Conservation (phyloP, 2,888 invertebrate genomes). For the Sinopyrophorus schimmeli region DNA sequence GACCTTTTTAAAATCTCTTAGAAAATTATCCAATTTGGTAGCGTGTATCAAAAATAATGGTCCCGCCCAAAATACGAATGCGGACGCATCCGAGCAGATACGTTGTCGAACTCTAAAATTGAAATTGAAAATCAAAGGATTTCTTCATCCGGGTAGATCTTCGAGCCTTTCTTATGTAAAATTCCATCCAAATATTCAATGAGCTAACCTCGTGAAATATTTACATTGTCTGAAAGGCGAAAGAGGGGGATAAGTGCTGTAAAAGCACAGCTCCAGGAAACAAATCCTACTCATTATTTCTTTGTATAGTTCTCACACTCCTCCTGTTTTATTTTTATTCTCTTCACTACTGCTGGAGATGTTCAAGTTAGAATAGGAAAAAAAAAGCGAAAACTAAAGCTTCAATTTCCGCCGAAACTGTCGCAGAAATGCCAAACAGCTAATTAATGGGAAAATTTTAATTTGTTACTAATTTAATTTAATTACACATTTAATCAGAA, state of each 20-base stretch:
- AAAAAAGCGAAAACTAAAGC: too few species aligned
- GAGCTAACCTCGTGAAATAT: constrained; percentile 28
- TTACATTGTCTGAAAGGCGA: constrained; percentile 26
- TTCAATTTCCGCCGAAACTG: too few species aligned
- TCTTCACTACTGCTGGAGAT: constrained; percentile 22
- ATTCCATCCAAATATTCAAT: constrained; percentile 23
- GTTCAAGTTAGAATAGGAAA: too few species aligned
- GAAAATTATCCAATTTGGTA: too few species aligned
- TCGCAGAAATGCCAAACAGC: too few species aligned
- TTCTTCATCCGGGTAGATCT: constrained; percentile 9
- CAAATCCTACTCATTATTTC: constrained; percentile 40
- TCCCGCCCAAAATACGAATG: constrained; percentile 10
- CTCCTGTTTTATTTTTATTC: constrained; percentile 28
- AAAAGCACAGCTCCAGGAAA: constrained; percentile 34
- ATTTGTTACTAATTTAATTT: too few species aligned
- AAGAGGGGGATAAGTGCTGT: constrained; percentile 31
- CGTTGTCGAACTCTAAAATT: constrained; percentile 14
- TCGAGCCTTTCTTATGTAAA: constrained; percentile 19
- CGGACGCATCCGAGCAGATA: constrained; percentile 11
- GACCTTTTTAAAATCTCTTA: too few species aligned
- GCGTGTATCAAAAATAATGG: constrained; percentile 14
- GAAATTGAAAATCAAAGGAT: constrained; percentile 17
- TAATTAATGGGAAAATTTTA: too few species aligned
- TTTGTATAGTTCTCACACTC: constrained; percentile 33
- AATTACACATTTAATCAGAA: too few species aligned